Percentiles rank a stretch among this genome's conserved stretches.
Conservation (phyloP, 2,888 invertebrate genomes). For the Rhynchonema sp. region DNA sequence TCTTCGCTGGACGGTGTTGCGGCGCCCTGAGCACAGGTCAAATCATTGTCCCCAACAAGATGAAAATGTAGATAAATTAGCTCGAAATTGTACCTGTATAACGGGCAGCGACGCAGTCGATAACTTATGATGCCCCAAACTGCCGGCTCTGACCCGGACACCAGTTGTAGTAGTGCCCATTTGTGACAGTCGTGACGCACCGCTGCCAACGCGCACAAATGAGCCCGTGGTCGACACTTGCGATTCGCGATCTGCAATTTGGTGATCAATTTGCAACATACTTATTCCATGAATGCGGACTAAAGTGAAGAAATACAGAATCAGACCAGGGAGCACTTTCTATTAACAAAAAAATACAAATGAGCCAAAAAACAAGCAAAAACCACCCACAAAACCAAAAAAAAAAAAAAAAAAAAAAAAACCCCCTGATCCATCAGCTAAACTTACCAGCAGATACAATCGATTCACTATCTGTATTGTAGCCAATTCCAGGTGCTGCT, state of each 20-base stretch:
- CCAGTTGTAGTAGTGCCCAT: background rate
- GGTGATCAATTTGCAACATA: no score
- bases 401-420: background rate
- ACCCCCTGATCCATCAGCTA: background rate
- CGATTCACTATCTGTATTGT: background rate
- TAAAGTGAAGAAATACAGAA: no score
- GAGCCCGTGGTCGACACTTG: constrained; percentile 12
- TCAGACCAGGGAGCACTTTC: no score
- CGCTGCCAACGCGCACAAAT: constrained; percentile 19
- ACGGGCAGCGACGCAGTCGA: no score
- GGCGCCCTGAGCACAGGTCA: no score
- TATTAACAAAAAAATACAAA: background rate
- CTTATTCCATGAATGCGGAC: no score
- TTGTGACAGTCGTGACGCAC: constrained; percentile 8
- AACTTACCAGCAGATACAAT: constrained; percentile 1
- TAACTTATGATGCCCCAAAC: no score
- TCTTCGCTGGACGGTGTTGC: background rate
- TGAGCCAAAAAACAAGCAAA: background rate
- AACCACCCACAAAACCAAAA: background rate
- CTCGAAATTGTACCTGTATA: no score
- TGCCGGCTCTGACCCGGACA: background rate
- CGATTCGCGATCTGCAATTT: constrained; percentile 4
- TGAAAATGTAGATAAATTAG: background rate
- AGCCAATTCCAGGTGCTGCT: background rate
- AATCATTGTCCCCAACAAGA: no score